These are phyloP conservation scores for Campodea augens DNA, from an alignment of 1,140 invertebrate genomes.

Conservation along the genomic window DNA sequence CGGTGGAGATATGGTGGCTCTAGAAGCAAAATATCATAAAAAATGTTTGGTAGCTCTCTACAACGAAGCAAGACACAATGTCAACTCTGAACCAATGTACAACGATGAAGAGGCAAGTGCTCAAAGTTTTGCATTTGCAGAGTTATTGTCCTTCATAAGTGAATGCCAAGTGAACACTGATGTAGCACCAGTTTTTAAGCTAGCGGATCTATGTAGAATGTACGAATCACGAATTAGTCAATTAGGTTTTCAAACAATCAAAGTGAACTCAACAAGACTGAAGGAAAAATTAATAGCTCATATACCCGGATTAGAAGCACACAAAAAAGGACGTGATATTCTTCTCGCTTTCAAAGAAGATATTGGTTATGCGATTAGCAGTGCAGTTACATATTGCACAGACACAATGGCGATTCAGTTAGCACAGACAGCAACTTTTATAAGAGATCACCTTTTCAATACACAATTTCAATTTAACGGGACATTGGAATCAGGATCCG, in stretches of 20 bases:
- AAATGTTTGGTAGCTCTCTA: background rate
- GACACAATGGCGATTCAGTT: background rate
- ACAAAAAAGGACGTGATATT: background rate
- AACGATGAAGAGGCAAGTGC: too few relatives aligned
- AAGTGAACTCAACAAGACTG: background rate
- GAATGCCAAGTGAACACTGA: background rate
- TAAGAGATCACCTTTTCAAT: constrained; percentile 1
- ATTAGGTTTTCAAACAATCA: background rate
- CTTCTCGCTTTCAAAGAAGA: background rate
- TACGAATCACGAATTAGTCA: background rate
- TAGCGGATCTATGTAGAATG: background rate
- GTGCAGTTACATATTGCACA: background rate
- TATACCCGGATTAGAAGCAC: background rate
- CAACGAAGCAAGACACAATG: background rate
- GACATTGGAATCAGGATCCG: background rate
- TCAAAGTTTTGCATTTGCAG: too few relatives aligned
- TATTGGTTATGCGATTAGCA: background rate
- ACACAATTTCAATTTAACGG: background rate
- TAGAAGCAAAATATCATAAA: constrained; percentile 1
- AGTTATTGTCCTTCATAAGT: background rate
- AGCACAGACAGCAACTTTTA: background rate
- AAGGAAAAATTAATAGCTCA: background rate
- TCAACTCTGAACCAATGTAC: too few relatives aligned
- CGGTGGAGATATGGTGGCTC: background rate
- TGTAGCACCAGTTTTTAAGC: background rate